Evolutionary conservation across 2,888 invertebrate genomes (phyloP), one percentile per base, ranked within the genome.

Genomic region (Pemphredon lugubris): DNA sequence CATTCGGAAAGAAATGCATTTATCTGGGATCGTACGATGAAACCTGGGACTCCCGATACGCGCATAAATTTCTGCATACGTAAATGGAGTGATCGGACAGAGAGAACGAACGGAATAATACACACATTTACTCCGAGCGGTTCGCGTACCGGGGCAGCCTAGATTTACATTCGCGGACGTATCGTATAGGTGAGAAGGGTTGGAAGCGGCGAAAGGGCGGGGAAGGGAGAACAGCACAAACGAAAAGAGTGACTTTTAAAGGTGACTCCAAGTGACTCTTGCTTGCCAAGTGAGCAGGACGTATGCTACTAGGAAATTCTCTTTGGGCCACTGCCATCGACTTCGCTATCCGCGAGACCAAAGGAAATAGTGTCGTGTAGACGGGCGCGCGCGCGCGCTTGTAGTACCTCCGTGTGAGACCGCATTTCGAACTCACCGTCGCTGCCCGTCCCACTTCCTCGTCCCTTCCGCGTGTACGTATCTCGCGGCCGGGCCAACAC

Each of bases 281-380:
- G 65, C 63, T 77, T 55, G 77, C 50, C 59, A 71, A 80, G 71
- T 61, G 68, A 66, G 44, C 67, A 54, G 70, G 63, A 61, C 65
- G 72, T 64, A 80, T 65, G 73, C 82, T 86, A 83, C 88, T 89
- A 86, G 84, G 77, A 83, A 86, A 89, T 89, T 89, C 88, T 86
- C 88, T 89, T 88, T 89, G 86, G 85, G 84, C 79, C 71, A 74
- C 80, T 85, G 85, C 85, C 86, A 88, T 85, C 76, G 73, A 66
- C 65, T 79, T 68, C 48, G 45, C 79, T 61, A 79, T 75, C 65
- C 44, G 40, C 34, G 37, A 40, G 45, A 32, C 64, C 58, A 61
- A 76, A 76, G 66, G 66, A 70, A 39, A 42, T 26, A 20, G 44
- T 59, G 26, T 44, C 45, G 51, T 40, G 54, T 44, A 45, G 53